Base-by-base conservation (phyloP, 2,888 invertebrate genomes). In the Campoplex nolae region DNA sequence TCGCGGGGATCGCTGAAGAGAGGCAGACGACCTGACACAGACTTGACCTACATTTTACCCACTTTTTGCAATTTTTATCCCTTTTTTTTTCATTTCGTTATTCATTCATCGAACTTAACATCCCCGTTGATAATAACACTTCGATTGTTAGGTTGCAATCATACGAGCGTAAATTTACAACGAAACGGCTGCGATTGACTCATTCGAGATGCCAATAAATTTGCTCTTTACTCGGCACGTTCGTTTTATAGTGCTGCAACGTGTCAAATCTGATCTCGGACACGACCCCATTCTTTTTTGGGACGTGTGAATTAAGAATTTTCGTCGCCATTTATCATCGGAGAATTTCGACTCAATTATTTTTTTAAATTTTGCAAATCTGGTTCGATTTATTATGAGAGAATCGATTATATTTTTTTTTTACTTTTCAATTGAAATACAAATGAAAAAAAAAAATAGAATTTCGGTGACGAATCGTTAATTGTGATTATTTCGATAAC, bases 41-140 rank as follows among this genome's bases (percentile, higher is more conserved):
- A 86, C 79, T 83, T 81, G 86, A 81, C 86, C 86, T 45, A 84
- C 84, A 84, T 84, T 28, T 23, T 7, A 48, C 71, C 8, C 56
- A 76, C 67, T 67, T 86, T 77, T 86, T 73, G 86, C 73, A 84
- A 86, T 80, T 67, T 71, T 38, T 23, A 80, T 54, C 67, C 45
- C 67, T n/a, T 56, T 23, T 38, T 56, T 48, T 73, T 68, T 56
- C 35, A n/a, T 58, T 48, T 67, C 51, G 6, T 35, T 48, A 3
- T 51, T 73, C n/a, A 9, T n/a, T 35, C 54, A 1, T 65, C 8
- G 9, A 38, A 28, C 3, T 8, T 45, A 28, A 32, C 67, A 51
- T 38, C 56, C 78, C 78, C 56, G 42, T 79, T 42, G 28, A 70
- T 56, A 18, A n/a, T 56, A 23, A 51, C 18, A 65, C 35, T 42